phyloP scores from a whole-genome alignment of 2,797 vertebrate species.

The Dendrocincla fuliginosa region DNA sequence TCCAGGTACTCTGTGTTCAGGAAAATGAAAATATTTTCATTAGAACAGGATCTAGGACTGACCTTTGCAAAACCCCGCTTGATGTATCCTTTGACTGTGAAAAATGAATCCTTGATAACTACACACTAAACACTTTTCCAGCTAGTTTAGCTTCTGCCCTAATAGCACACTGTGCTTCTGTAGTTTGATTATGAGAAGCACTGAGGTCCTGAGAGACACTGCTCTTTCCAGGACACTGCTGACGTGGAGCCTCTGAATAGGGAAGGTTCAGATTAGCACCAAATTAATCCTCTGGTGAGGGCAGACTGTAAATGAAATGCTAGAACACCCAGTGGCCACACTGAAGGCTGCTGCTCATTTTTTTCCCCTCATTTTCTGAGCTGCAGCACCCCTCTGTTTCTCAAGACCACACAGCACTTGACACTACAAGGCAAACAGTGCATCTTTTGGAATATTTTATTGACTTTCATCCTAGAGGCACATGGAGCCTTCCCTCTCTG shows the following conservation, averaged over 20 bases:
- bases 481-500: neutral
- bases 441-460: conserved; percentile 34
- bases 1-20: conserved; percentile 17
- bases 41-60: neutral
- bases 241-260: neutral
- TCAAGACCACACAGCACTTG: neutral
- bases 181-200: neutral
- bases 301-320: conserved; percentile 26
- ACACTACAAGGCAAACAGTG: conserved; percentile 9
- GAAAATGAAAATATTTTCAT: conserved; percentile 48
- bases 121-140: conserved; percentile 8
- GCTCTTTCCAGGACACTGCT: neutral
- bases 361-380: neutral
- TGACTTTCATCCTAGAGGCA: neutral
- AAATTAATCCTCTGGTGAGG: conserved; percentile 37
- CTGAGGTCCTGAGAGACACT: neutral
- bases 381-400: neutral
- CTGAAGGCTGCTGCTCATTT: conserved; percentile 15
- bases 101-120: conserved; percentile 26
- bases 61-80: conserved; percentile 15
- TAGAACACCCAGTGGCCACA: neutral
- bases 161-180: neutral
- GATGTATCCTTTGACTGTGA: neutral
- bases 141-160: neutral
- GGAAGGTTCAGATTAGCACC: conserved; percentile 3